phyloP scores from a whole-genome alignment of 2,113 vertebrate genomes.

The Nesospiza acunhae region DNA sequence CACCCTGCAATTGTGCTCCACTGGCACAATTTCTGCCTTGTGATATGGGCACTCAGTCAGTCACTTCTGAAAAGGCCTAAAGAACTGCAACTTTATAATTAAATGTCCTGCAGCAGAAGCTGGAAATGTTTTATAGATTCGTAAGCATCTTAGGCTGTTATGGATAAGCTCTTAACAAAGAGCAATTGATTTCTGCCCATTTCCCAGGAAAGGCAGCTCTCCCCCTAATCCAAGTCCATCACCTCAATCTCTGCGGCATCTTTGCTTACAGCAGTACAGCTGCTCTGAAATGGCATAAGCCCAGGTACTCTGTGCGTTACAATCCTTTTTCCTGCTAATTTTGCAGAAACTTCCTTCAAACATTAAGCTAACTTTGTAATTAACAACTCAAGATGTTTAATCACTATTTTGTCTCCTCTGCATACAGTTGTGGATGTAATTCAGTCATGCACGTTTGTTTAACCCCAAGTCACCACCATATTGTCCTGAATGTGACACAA shows the following conservation, averaged over 20 bases:
- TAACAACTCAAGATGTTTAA: neutral
- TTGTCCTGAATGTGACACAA: neutral
- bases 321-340: neutral
- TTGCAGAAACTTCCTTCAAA: neutral
- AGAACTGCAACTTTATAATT: neutral
- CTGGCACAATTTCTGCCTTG: neutral
- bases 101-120: neutral
- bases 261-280: neutral
- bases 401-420: neutral
- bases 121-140: neutral
- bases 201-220: neutral
- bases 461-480: neutral
- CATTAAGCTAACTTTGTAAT: neutral
- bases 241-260: neutral
- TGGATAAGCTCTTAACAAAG: constrained; percentile 5
- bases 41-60: neutral
- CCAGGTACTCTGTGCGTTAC: neutral
- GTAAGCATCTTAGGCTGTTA: neutral
- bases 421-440: neutral
- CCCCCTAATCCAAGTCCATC: neutral
- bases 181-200: constrained; percentile 8
- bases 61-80: neutral
- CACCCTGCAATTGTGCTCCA: neutral
- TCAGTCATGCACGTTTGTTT: neutral
- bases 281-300: neutral